Conservation (phyloP, 2,888 invertebrate genomes). For the Digitonthophagus gazella region DNA sequence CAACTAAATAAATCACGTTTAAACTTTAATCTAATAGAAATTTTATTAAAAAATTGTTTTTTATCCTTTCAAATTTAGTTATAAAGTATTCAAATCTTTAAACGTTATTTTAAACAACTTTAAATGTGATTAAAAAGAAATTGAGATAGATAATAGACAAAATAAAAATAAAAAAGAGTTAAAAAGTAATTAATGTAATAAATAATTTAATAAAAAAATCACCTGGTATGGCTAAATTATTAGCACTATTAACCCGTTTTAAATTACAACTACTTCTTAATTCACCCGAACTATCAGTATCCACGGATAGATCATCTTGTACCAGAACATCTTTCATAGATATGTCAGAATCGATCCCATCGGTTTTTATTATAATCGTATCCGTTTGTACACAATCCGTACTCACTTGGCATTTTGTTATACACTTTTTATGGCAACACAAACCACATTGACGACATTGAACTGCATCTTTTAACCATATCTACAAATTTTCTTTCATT, state of each 20-base stretch:
- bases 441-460: slow-evolving; percentile 86
- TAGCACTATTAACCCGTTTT: slow-evolving; percentile 70
- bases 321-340: slow-evolving; percentile 54
- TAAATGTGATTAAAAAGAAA: too few species aligned
- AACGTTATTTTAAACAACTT: too few species aligned
- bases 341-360: slow-evolving; percentile 39
- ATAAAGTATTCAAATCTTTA: too few species aligned
- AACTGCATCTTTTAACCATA: slow-evolving; percentile 95
- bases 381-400: slow-evolving; percentile 56
- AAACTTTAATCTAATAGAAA: too few species aligned
- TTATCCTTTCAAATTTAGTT: neutral
- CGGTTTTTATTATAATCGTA: slow-evolving; percentile 34
- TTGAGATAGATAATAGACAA: too few species aligned
- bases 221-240: slow-evolving; percentile 65
- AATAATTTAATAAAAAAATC: slow-evolving; percentile 37
- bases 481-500: slow-evolving; percentile 54
- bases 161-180: too few species aligned
- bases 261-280: slow-evolving; percentile 51
- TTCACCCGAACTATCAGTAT: slow-evolving; percentile 40
- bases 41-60: neutral
- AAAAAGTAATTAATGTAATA: neutral
- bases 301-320: slow-evolving; percentile 38
- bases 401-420: slow-evolving; percentile 77
- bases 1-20: too few species aligned
- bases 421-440: slow-evolving; percentile 95